A percentile compares a stretch with the other conserved stretches of the same genome.
Conservation (phyloP, 1,140 invertebrate genomes). For the Rhagoletis pomonella region DNA sequence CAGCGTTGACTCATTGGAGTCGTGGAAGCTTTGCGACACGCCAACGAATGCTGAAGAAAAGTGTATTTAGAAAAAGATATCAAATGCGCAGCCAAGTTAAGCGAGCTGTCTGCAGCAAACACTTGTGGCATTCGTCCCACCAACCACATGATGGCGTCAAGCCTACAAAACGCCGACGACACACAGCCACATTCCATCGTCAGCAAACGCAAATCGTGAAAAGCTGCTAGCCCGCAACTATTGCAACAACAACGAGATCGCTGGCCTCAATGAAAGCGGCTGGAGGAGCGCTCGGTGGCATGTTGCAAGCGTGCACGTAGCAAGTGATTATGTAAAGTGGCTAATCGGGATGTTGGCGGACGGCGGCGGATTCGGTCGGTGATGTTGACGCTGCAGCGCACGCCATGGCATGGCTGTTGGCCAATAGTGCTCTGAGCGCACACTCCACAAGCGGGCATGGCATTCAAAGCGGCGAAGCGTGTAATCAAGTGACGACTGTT, state of each 20-base stretch:
- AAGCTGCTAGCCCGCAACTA: background rate
- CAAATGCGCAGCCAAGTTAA: background rate
- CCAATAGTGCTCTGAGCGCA: background rate
- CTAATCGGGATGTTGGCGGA: background rate
- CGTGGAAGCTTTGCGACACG: background rate
- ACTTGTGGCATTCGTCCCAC: background rate
- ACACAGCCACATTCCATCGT: background rate
- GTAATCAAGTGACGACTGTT: constrained; percentile 35
- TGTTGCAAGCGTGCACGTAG: background rate
- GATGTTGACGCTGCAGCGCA: background rate
- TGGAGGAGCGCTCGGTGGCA: background rate
- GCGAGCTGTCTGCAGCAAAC: background rate
- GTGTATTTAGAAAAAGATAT: constrained; percentile 7
- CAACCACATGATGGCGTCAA: background rate
- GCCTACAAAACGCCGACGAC: background rate
- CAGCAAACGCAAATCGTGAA: background rate
- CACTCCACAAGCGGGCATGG: background rate
- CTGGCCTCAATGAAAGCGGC: background rate
- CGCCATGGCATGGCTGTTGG: background rate
- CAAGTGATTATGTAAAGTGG: constrained; percentile 27
- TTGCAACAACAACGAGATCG: background rate
- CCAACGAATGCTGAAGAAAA: background rate
- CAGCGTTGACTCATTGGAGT: constrained; percentile 6
- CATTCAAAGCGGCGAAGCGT: background rate
- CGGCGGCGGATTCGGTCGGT: background rate